Base-by-base conservation (phyloP, 2,797 vertebrate genomes). In the Pelobates cultripes region DNA sequence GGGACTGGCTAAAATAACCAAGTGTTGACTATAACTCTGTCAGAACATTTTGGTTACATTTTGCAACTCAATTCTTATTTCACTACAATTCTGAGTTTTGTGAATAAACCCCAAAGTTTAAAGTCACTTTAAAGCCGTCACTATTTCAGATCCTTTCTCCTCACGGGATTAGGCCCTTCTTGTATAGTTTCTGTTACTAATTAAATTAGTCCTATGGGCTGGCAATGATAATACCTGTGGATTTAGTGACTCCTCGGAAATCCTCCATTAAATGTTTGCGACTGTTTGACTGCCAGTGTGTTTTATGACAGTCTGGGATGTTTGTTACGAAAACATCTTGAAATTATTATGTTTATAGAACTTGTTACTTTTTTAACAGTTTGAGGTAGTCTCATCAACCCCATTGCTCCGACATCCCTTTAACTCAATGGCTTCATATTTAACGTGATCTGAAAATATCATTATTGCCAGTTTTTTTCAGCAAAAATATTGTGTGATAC, bases 301-400 rank as follows among this genome's bases (percentile, higher is more conserved):
- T 74, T 76, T 83, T 83, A 83, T 70, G 72, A 13, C 44, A 28
- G 66, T 15, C 14, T 47, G 6, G 67, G 70, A 40, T 68, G 42
- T 74, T 69, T 70, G 15, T 43, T 63, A 41, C n/a, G 57, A 64
- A 45, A 53, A 14, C 42, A 28, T 53, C 81, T 79, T 83, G 81
- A 83, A 79, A 60, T 53, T 66, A 83, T 83, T 75, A 14, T 63
- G 53, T 9, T 57, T 44, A 75, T 63, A 76, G 57, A 14, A 75
- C 55, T 12, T 61, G 75, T 69, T 73, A 78, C 73, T 67, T 41
- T 41, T 15, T 55, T 79, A 57, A 68, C 57, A 61, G 68, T 12
- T 42, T n/a, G 47, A 55, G 64, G 13, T 51, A 28, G n/a, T 43
- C 28, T 28, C 28, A 28, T 28, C 28, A 28, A 28, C 28, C 28